A percentile compares a stretch with the other conserved stretches of the same genome.
phyloP scores from a whole-genome alignment of 1,140 invertebrate genomes.

The Achatina immaculata region DNA sequence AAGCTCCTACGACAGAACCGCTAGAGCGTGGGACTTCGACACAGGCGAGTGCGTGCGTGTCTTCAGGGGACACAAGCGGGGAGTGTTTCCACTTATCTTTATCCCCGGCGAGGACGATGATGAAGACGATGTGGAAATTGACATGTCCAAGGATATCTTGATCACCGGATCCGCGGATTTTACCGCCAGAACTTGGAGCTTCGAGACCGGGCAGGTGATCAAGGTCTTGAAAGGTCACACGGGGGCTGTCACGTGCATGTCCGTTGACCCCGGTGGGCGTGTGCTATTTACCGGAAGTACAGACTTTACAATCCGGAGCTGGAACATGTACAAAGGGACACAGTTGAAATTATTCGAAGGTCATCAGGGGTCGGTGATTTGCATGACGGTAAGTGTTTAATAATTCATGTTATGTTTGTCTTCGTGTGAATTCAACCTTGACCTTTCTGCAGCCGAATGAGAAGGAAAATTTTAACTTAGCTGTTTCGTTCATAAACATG shows the following conservation, averaged over 20 bases:
- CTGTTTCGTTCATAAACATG: too few relatives aligned
- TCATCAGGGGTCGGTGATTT: slow-evolving; percentile 74
- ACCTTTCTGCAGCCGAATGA: background rate
- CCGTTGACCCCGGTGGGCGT: slow-evolving; percentile 68
- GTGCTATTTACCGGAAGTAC: slow-evolving; percentile 73
- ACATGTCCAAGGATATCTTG: slow-evolving; percentile 69
- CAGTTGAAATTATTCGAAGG: slow-evolving; percentile 71
- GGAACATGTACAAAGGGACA: slow-evolving; percentile 72
- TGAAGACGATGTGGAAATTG: slow-evolving; percentile 49
- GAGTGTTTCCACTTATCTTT: slow-evolving; percentile 74
- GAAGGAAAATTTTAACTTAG: too few relatives aligned
- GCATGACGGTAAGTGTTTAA: slow-evolving; percentile 70
- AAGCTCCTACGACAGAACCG: slow-evolving; percentile 74
- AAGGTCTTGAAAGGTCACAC: slow-evolving; percentile 72
- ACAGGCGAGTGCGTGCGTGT: slow-evolving; percentile 68
- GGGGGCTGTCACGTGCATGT: slow-evolving; percentile 73
- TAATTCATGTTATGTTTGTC: background rate
- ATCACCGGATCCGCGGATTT: slow-evolving; percentile 74
- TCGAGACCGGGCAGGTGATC: slow-evolving; percentile 71
- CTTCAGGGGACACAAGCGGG: slow-evolving; percentile 73
- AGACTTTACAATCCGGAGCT: slow-evolving; percentile 72
- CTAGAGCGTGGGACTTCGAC: slow-evolving; percentile 74
- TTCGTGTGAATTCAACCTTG: background rate
- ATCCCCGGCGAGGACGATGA: slow-evolving; percentile 71
- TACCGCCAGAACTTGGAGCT: slow-evolving; percentile 73